Base-by-base conservation (phyloP, 2,797 vertebrate genomes). In the Acomys russatus region DNA sequence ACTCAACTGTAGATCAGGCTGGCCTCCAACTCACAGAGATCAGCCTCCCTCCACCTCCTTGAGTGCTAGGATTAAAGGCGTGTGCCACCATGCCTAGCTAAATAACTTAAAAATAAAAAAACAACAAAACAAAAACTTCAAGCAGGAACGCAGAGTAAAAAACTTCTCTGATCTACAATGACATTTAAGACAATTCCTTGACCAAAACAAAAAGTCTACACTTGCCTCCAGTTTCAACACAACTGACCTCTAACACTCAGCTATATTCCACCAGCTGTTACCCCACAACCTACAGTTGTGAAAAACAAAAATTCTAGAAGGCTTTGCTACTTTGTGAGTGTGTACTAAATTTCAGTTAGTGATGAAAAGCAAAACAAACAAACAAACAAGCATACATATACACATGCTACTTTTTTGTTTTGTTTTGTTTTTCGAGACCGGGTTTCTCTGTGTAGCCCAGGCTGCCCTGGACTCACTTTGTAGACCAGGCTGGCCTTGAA, bases 131-230 rank as follows among this genome's bases (percentile, higher is more conserved):
- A 76, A 93, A 95, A 84, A 59, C 56, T 86, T 93, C 77, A 93
- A 59, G 63, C 25, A 82, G 25, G 1, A 78, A 70, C 66, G 92
- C 11, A 59, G 49, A 90, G n/a, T 92, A 87, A 94, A 92, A 94
- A 66, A 20, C 6, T 76, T 92, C 54, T 93, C 74, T 66, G 73
- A 70, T 54, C 12, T 86, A 63, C 33, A 56, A 23, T 63, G 15
- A 49, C 66, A 30, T 92, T 94, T 95, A 96, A 94, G 68, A 54
- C 8, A 89, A 85, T 49, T 93, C 8, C 28, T 85, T 96, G 59
- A 80, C 63, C 88, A 79, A 23, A 71, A 15, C n/a, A 88, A 74
- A 91, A 94, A 44, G 2, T 33, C 73, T 95, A 73, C 82, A 94
- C 22, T 59, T 74, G 23, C 38, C 78, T 89, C 54, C 10, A 76